Base-by-base conservation (phyloP, 2,113 vertebrate species). In the Melanerpes aurifrons region DNA sequence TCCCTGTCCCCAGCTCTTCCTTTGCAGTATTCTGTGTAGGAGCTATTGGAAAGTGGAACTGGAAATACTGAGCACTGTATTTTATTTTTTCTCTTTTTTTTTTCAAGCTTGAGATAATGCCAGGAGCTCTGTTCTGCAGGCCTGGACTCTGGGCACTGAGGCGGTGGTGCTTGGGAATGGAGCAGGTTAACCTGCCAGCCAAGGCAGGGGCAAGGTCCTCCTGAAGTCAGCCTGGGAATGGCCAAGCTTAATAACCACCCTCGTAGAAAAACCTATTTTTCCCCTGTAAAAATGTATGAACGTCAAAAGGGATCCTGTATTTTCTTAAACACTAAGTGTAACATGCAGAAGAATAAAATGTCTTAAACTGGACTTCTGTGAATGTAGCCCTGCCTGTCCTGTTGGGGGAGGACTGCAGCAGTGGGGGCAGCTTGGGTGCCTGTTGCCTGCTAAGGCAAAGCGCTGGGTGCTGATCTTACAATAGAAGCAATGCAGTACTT, bases 251-350 rank as follows among this genome's bases (percentile, higher is more conserved):
- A 53, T 89, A 71, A 82, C 45, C 22, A 81, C 70, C 84, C 84
- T 91, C 29, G 22, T 63, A 96, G 89, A 92, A 76, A 93, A 95
- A 91, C 76, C 70, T 94, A 66, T 97, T 93, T 97, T 97, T 97
- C 94, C 94, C 95, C 79, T 97, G 95, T 97, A 94, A 97, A 97
- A 97, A 97, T 80, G 73, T 96, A 96, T 93, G 97, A 96, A 96
- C 54, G 95, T 94, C 81, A 87, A 96, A 97, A 97, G 92, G 97
- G 95, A 96, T 92, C 94, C 96, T 98, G 96, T 97, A 97, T 98
- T 98, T 98, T 98, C 97, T 96, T 97, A 96, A 96, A 92, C 95
- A 96, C 86, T 96, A 90, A 88, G 91, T 93, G 92, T 97, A 97
- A 95, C 92, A 72, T 20, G 81, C 87, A 87, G 68, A 96, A 78